A percentile compares a stretch with the other conserved stretches of the same genome.
These are phyloP conservation scores for Meiosimyza decipiens DNA, from an alignment of 2,888 invertebrate species.

Conservation along the genomic window DNA sequence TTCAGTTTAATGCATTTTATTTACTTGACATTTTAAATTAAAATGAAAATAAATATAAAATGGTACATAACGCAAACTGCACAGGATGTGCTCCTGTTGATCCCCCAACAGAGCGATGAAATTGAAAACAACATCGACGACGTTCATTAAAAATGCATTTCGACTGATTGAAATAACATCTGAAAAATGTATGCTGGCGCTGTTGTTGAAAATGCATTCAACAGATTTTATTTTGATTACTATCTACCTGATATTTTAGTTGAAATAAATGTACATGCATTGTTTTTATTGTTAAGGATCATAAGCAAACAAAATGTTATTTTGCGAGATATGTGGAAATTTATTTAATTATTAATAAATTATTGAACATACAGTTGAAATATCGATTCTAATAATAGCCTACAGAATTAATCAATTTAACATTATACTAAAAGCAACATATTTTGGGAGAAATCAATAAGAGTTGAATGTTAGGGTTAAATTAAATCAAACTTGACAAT, in stretches of 20 bases:
- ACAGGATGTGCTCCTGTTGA: background rate
- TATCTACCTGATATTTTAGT: background rate
- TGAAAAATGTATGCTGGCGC: background rate
- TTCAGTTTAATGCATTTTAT: background rate
- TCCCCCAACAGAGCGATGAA: background rate
- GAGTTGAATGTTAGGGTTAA: no score
- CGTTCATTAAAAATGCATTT: slow-evolving; percentile 29
- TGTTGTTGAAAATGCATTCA: slow-evolving; percentile 24
- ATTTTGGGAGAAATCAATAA: no score
- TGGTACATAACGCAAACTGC: background rate
- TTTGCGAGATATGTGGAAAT: no score
- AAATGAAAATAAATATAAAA: slow-evolving; percentile 17
- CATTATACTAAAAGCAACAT: no score
- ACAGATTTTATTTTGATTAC: slow-evolving; percentile 25
- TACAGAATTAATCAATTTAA: no score
- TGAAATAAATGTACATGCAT: background rate
- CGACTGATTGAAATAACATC: slow-evolving; percentile 8
- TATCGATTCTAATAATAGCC: no score
- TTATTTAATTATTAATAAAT: no score
- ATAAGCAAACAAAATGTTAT: no score
- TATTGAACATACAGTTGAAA: no score
- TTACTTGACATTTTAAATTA: slow-evolving; percentile 23
- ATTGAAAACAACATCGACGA: background rate
- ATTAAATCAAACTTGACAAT: no score
- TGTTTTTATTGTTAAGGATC: background rate